phyloP scores from a whole-genome alignment of 2,797 vertebrate species.

The Diplodus puntazzo region DNA sequence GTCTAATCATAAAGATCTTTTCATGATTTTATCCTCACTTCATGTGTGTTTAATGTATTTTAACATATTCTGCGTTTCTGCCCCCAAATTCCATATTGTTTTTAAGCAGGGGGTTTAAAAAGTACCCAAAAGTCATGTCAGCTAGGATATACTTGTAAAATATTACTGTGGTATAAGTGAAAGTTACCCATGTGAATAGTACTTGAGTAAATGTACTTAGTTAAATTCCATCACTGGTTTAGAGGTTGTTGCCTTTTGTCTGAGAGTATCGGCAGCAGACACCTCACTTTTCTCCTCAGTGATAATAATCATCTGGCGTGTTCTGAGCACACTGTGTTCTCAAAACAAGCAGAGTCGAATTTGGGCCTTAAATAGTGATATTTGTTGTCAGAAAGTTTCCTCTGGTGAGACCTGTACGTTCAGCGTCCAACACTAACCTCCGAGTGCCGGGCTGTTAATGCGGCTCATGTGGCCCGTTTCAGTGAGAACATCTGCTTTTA shows the following conservation, averaged over 20 bases:
- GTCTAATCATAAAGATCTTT: neutral
- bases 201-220: too few species aligned
- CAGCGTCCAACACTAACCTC: conserved; percentile 37
- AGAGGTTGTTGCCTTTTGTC: too few species aligned
- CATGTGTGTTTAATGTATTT: neutral
- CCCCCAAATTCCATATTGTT: too few species aligned
- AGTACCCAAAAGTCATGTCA: too few species aligned
- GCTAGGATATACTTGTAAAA: too few species aligned
- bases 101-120: too few species aligned
- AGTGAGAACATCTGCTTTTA: conserved; percentile 63
- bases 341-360: conserved; percentile 25
- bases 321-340: conserved; percentile 40
- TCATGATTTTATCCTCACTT: neutral
- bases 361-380: neutral
- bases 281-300: too few species aligned
- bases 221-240: too few species aligned
- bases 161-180: too few species aligned
- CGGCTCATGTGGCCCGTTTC: conserved; percentile 39
- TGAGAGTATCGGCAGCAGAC: too few species aligned
- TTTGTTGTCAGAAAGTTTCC: conserved; percentile 28
- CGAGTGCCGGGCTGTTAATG: conserved; percentile 32
- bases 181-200: too few species aligned
- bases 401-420: conserved; percentile 4
- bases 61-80: neutral
- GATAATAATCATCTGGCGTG: neutral